Evolutionary conservation across 2,113 vertebrate species (phyloP), one percentile per base, ranked within the genome.

Genomic region (Oryzias javanicus): DNA sequence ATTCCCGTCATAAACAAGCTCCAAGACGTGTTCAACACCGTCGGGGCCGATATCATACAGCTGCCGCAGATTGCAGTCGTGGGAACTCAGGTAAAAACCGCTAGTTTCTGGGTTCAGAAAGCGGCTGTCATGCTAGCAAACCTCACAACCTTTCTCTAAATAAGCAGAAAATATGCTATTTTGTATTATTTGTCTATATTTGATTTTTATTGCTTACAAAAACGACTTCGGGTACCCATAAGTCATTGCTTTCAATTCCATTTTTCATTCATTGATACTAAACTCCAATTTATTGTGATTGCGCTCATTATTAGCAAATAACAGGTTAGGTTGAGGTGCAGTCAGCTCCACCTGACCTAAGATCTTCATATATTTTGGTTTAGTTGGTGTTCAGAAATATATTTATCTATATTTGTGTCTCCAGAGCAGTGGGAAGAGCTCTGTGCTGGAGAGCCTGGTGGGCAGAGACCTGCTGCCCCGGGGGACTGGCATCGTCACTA

Each of bases 351-450:
- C 35, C 35, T 35, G 35, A 35, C 35, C 35, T 35, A 35, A 19
- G 4, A 24, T 50, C 6, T 10, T 17, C 7, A n/a, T 20, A 18
- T 20, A 44, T 27, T 6, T 4, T 7, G 58, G 8, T 14, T 1
- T 8, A 44, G n/a, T 13, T 65, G 41, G 29, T 52, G 46, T 52
- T 14, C 22, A 4, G 2, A 2, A 16, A 57, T 7, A 14, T n/a
- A 25, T 5, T 27, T 6, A 7, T 10, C 29, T 1, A 24, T 46
- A 3, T 46, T 88, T 51, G 81, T 69, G 86, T 73, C 63, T 91
- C 64, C 92, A 99, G 97, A 99, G 97, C 89, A 99, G 97, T 69
- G 97, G 97, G 15, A 99, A 99, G 84, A 98, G 97, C 89, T 99
- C 97, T 0, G 97, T 99, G 57, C 85, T 99, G 80, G 97, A 99